A percentile compares a stretch with the other conserved stretches of the same genome.
phyloP scores from a whole-genome alignment of 1,140 invertebrate genomes.

The Proales similis region DNA sequence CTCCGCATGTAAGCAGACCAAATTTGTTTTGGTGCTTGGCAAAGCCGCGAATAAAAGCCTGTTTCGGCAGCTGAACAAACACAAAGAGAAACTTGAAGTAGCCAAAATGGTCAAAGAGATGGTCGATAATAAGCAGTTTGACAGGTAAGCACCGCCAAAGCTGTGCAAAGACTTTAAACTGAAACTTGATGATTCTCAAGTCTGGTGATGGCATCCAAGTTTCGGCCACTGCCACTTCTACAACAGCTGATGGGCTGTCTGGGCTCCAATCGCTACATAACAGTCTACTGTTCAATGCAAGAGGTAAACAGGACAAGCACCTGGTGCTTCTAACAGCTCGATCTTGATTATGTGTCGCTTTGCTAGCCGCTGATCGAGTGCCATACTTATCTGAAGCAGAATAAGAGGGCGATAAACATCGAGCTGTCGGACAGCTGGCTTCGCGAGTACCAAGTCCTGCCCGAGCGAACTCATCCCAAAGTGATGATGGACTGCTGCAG shows the following conservation, averaged over 20 bases:
- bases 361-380: constrained; percentile 66
- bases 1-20: constrained; percentile 6
- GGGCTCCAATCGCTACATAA: constrained; percentile 69
- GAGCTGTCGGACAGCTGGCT: constrained; percentile 76
- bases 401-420: constrained; percentile 64
- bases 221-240: constrained; percentile 72
- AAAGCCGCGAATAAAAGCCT: neutral
- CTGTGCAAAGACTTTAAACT: neutral
- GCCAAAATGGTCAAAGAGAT: constrained; percentile 39
- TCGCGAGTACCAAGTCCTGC: constrained; percentile 72
- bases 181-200: constrained; percentile 43
- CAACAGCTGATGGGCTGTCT: constrained; percentile 67
- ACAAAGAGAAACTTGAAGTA: constrained; percentile 38
- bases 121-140: constrained; percentile 57
- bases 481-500: constrained; percentile 67
- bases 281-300: constrained; percentile 68
- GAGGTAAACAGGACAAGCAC: constrained; percentile 55
- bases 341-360: constrained; percentile 32
- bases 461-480: constrained; percentile 73
- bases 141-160: constrained; percentile 52
- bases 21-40: constrained; percentile 7
- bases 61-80: constrained; percentile 39
- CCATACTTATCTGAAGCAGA: constrained; percentile 65
- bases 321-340: neutral
- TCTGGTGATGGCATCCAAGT: constrained; percentile 69